A percentile compares a stretch with the other conserved stretches of the same genome.
Conservation (phyloP, 1,140 invertebrate genomes). For the Samia ricini region DNA sequence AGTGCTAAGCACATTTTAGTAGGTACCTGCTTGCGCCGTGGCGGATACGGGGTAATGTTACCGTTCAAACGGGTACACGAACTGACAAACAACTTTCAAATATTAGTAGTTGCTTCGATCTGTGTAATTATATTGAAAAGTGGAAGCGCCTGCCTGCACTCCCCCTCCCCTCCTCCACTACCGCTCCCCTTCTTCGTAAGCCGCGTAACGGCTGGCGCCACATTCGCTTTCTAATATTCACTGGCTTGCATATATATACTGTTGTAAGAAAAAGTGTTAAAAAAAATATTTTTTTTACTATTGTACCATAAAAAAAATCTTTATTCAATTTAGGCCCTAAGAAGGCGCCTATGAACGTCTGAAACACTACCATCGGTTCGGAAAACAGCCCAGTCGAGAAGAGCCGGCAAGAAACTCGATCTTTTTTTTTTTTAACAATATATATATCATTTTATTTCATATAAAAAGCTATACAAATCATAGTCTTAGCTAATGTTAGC, state of each 20-base stretch:
- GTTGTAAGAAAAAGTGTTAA: conserved; percentile 1
- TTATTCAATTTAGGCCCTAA: too few species aligned
- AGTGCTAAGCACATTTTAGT: not conserved
- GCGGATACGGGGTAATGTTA: not conserved
- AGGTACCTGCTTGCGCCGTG: not conserved
- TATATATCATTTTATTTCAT: too few species aligned
- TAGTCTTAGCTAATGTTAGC: too few species aligned
- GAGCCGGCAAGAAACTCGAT: too few species aligned
- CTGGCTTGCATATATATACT: conserved; percentile 21
- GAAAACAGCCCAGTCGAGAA: too few species aligned
- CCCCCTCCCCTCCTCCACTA: not conserved
- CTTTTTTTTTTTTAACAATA: too few species aligned
- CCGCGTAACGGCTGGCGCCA: conserved; percentile 19
- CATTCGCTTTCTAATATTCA: conserved; percentile 35
- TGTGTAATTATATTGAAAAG: conserved; percentile 40
- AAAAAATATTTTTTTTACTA: too few species aligned
- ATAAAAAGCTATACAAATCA: too few species aligned
- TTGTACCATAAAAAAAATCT: too few species aligned
- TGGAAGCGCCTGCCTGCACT: conserved; percentile 20
- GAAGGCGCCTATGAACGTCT: too few species aligned
- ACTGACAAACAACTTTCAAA: conserved; percentile 39
- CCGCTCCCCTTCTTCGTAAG: too few species aligned
- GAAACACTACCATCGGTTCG: too few species aligned
- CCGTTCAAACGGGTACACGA: not conserved
- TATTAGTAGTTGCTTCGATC: conserved; percentile 29